phyloP scores from a whole-genome alignment of 1,140 invertebrate species.

The Lanistes nyassanus region DNA sequence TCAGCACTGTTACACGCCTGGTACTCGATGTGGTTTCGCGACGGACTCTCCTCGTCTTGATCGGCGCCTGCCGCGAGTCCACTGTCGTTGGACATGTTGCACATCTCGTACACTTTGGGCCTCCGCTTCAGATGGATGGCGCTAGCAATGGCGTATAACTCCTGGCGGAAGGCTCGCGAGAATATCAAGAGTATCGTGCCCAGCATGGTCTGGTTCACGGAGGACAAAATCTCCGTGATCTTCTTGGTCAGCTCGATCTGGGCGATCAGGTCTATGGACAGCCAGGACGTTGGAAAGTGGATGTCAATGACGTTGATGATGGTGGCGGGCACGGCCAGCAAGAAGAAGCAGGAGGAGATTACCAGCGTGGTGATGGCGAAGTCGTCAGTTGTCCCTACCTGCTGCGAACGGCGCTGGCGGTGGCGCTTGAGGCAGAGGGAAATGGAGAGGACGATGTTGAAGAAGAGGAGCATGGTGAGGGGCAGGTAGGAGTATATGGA shows the following conservation, averaged over 20 bases:
- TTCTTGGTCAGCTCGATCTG: conserved; percentile 40
- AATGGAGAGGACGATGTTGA: conserved; percentile 48
- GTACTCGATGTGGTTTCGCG: conserved; percentile 32
- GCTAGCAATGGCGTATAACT: conserved; percentile 13
- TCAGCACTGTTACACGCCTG: conserved; percentile 34
- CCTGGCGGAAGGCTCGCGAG: conserved; percentile 29
- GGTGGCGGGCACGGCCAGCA: conserved; percentile 55
- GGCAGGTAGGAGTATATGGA: conserved; percentile 58
- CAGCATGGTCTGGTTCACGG: conserved; percentile 28
- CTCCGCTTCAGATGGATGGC: conserved; percentile 17
- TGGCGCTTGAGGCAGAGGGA: conserved; percentile 49
- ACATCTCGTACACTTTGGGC: conserved; percentile 40
- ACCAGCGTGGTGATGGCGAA: conserved; percentile 46
- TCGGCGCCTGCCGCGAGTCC: background rate
- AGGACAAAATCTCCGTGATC: conserved; percentile 35
- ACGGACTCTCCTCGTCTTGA: background rate
- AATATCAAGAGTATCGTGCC: conserved; percentile 32
- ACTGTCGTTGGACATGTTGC: conserved; percentile 21
- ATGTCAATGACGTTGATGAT: conserved; percentile 53
- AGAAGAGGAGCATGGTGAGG: conserved; percentile 46
- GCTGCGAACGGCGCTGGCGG: conserved; percentile 1
- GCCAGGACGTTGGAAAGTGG: conserved; percentile 45
- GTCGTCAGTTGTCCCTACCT: conserved; percentile 14
- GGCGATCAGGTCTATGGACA: conserved; percentile 34
- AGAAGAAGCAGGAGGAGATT: conserved; percentile 49